Evolutionary conservation across 2,888 invertebrate genomes (phyloP).

Genomic region (Pachymerium ferrugineum): DNA sequence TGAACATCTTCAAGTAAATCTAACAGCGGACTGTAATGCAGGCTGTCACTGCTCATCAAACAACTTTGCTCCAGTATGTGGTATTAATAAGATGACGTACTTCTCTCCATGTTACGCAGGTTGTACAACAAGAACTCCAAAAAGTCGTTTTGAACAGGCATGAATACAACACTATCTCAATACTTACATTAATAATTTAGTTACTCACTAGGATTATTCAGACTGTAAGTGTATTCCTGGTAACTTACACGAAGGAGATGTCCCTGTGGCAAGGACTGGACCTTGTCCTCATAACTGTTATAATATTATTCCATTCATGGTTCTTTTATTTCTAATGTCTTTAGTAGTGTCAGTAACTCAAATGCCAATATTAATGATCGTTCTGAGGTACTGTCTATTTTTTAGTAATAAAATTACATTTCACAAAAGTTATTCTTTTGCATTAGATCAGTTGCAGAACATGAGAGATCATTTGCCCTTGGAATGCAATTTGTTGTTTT

Average conservation of each 20-base stretch:
- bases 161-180: no score
- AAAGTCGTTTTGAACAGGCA: no score
- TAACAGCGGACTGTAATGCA: slow-evolving; percentile 88
- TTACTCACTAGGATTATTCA: slow-evolving; percentile 77
- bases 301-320: slow-evolving; percentile 87
- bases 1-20: slow-evolving; percentile 82
- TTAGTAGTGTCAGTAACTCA: slow-evolving; percentile 91
- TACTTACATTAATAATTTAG: no score
- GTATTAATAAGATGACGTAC: slow-evolving; percentile 50
- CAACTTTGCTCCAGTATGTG: slow-evolving; percentile 50
- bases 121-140: slow-evolving; percentile 43
- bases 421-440: neutral
- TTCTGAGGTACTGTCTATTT: slow-evolving; percentile 82
- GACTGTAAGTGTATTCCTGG: slow-evolving; percentile 72
- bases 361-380: slow-evolving; percentile 94
- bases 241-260: slow-evolving; percentile 72
- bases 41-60: slow-evolving; percentile 71
- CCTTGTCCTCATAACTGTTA: slow-evolving; percentile 85
- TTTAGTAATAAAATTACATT: no score
- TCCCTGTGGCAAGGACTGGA: slow-evolving; percentile 84
- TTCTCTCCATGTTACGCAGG: slow-evolving; percentile 54
- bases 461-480: slow-evolving; percentile 52
- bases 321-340: slow-evolving; percentile 89
- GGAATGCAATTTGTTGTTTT: slow-evolving; percentile 53
- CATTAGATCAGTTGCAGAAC: slow-evolving; percentile 50